Evolutionary conservation across 2,113 vertebrate species (phyloP), one percentile per base, ranked within the genome.

Genomic region (Calidris pygmaea): DNA sequence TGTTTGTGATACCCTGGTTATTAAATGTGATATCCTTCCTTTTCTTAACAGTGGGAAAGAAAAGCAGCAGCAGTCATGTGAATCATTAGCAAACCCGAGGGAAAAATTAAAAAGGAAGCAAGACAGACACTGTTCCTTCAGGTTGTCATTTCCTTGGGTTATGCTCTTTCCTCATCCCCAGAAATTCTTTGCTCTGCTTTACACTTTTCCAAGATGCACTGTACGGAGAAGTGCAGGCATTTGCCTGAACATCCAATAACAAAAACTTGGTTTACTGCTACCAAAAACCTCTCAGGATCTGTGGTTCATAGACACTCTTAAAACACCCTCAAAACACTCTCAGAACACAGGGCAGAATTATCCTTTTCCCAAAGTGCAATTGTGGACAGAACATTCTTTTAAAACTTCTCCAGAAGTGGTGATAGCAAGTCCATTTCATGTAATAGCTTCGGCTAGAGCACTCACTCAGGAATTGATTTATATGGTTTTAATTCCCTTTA

Each of bases 381-480:
- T 92, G 35, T 72, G 43, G 70, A 75, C 35, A 68, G 43, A 81
- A 72, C 3, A 35, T 35, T 89, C 32, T 78, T 81, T 89, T 65
- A 78, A 89, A 96, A 63, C 23, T 34, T 37, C 35, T 87, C 47
- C 43, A 87, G 47, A 81, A 92, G 18, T 8, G 32, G 27, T 34
- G 18, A 78, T 35, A 81, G 47, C 47, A 75, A 48, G 56, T 86
- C 43, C 35, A 72, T 92, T 87, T 89, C 35, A 23, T 65, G 22
- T 84, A 85, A 81, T 43, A 90, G 23, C 24, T 39, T 34, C 52
- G 20, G 35, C 16, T 81, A 72, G n/a, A 96, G 39, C 27, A 60
- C 16, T 80, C 79, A 76, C 22, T 59, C 53, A 92, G 48, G 21
- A 95, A 91, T 68, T 94, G 84, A 89, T 95, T 94, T 89, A 79